phyloP scores from a whole-genome alignment of 2,113 vertebrate species.

The Papio anubis region DNA sequence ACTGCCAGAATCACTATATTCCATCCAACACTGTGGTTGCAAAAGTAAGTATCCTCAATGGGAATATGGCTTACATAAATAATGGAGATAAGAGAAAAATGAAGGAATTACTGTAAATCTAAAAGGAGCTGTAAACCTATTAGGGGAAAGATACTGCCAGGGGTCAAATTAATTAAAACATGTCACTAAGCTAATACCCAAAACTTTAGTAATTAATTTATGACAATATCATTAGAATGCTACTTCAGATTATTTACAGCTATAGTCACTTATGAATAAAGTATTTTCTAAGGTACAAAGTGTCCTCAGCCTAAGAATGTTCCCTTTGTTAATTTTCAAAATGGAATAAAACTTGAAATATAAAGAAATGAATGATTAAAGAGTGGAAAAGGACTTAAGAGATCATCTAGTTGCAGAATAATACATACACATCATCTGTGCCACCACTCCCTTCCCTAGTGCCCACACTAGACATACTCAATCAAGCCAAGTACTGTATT shows the following conservation, averaged over 20 bases:
- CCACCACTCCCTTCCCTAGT: neutral
- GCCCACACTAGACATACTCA: neutral
- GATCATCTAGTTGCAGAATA: neutral
- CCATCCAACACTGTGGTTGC: neutral
- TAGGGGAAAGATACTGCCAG: conserved; percentile 7
- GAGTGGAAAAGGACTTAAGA: neutral
- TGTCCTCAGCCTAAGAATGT: neutral
- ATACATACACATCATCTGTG: neutral
- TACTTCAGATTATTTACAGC: neutral
- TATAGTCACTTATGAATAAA: neutral
- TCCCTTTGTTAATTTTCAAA: conserved; percentile 17
- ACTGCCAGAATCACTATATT: neutral
- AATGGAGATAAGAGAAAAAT: conserved; percentile 29
- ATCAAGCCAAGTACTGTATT: neutral
- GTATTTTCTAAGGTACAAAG: neutral
- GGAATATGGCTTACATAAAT: conserved; percentile 42
- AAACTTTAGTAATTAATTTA: conserved; percentile 54
- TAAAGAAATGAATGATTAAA: neutral
- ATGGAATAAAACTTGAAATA: neutral
- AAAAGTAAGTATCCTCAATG: conserved; percentile 9
- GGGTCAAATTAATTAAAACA: conserved; percentile 55
- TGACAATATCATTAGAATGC: neutral
- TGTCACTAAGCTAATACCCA: conserved; percentile 27
- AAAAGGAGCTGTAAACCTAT: conserved; percentile 55
- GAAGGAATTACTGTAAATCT: conserved; percentile 39